A percentile compares a stretch with the other conserved stretches of the same genome.
These are phyloP conservation scores for Saimiri boliviensis DNA, from an alignment of 2,113 vertebrate genomes.

Conservation along the genomic window DNA sequence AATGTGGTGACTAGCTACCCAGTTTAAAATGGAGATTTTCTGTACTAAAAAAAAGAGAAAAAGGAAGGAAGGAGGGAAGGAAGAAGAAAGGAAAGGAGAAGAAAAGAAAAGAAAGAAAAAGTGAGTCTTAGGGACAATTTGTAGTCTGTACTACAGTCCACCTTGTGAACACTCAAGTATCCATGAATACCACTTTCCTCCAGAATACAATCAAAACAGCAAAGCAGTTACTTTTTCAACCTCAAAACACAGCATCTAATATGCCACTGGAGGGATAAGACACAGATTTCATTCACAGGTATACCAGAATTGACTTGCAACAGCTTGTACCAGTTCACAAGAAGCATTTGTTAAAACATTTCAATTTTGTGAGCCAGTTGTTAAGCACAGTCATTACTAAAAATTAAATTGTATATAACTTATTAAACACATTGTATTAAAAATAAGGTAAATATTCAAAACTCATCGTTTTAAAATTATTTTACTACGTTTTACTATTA, in stretches of 20 bases:
- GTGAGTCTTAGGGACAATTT: neutral
- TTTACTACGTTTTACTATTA: neutral
- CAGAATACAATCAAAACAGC: neutral
- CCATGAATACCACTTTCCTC: neutral
- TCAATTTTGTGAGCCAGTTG: neutral
- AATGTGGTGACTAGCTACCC: neutral
- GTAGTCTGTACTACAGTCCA: neutral
- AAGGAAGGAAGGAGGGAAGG: no score
- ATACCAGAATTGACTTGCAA: neutral
- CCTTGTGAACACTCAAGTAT: neutral
- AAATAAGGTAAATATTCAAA: neutral
- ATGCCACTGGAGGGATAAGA: neutral
- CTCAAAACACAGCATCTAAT: neutral
- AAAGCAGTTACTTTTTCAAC: neutral
- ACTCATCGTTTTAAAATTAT: neutral
- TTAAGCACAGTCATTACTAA: neutral
- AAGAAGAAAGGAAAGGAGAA: neutral
- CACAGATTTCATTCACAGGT: neutral
- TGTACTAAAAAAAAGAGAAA: neutral
- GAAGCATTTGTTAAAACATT: neutral
- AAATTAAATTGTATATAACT: neutral
- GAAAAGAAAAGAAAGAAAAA: neutral
- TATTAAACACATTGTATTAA: neutral
- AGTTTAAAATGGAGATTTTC: neutral
- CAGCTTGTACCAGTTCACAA: neutral